Evolutionary conservation across 64 coral and sea anemone species (phyloP).

Genomic region (Montipora foliosa): DNA sequence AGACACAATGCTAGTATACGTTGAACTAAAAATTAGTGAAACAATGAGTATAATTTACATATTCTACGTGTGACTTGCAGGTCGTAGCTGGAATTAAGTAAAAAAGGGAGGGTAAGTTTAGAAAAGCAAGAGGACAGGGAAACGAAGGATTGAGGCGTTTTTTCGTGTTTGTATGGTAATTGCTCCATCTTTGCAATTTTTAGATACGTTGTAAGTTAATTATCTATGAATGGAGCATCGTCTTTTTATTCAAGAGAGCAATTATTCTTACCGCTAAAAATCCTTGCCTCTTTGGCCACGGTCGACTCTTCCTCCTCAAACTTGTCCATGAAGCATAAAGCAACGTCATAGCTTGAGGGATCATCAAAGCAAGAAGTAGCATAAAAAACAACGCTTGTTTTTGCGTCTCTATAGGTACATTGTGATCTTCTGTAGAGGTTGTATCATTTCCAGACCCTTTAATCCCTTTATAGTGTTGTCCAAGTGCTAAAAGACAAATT

Average conservation of each 20-base stretch:
- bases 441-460: neutral
- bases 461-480: constrained; percentile 1
- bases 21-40: too few relatives aligned
- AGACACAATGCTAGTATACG: too few relatives aligned
- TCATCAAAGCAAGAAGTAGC: constrained; percentile 73
- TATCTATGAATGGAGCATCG: neutral
- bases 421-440: neutral
- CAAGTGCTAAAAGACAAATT: constrained; percentile 47
- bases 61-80: too few relatives aligned
- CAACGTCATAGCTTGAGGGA: constrained; percentile 76
- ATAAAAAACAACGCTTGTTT: constrained; percentile 81
- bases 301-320: constrained; percentile 68
- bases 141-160: too few relatives aligned
- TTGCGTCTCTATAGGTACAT: neutral
- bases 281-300: constrained; percentile 76
- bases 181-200: too few relatives aligned
- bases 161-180: too few relatives aligned
- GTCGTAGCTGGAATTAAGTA: too few relatives aligned
- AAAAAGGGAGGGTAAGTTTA: too few relatives aligned
- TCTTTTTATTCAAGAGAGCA: neutral
- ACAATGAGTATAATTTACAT: too few relatives aligned
- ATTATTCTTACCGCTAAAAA: constrained; percentile 62
- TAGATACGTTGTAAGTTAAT: too few relatives aligned
- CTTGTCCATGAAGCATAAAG: constrained; percentile 74
- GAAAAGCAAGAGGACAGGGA: too few relatives aligned